phyloP scores from a whole-genome alignment of 2,113 vertebrate genomes.

The Puntigrus tetrazona region DNA sequence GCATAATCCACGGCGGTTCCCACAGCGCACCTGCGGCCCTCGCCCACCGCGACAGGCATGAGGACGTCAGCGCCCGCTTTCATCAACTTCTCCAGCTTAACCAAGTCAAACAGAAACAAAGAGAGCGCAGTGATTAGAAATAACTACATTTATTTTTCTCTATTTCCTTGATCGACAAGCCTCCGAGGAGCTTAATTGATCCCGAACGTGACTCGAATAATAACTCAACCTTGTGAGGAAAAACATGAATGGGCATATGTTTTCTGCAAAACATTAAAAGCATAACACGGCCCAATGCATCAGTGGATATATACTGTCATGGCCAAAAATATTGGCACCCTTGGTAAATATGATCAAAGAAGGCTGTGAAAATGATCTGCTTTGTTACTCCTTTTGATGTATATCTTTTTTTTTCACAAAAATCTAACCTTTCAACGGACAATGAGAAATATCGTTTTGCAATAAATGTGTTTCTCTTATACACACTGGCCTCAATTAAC shows the following conservation, averaged over 20 bases:
- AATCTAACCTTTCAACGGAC: no score
- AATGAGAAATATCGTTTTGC: no score
- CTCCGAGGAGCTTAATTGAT: background rate
- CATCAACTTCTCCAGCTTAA: conserved; percentile 77
- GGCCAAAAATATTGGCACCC: no score
- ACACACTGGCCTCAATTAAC: no score
- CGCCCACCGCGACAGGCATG: conserved; percentile 73
- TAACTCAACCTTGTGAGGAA: background rate
- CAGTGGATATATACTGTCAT: no score
- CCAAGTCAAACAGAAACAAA: background rate
- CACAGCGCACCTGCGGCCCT: conserved; percentile 60
- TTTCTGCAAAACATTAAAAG: background rate
- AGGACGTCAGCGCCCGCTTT: conserved; percentile 76
- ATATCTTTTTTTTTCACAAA: no score
- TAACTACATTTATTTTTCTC: background rate
- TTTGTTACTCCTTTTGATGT: no score
- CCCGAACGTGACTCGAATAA: background rate
- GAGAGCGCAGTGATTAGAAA: background rate
- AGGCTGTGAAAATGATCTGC: no score
- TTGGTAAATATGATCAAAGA: no score
- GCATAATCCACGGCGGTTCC: conserved; percentile 84
- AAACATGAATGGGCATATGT: background rate
- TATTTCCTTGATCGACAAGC: background rate
- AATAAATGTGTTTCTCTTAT: no score
- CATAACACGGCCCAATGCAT: background rate